Percentiles rank a stretch among this genome's conserved stretches.
Evolutionary conservation across 2,888 invertebrate species (phyloP).

Genomic region (Lampropteryx suffumata): DNA sequence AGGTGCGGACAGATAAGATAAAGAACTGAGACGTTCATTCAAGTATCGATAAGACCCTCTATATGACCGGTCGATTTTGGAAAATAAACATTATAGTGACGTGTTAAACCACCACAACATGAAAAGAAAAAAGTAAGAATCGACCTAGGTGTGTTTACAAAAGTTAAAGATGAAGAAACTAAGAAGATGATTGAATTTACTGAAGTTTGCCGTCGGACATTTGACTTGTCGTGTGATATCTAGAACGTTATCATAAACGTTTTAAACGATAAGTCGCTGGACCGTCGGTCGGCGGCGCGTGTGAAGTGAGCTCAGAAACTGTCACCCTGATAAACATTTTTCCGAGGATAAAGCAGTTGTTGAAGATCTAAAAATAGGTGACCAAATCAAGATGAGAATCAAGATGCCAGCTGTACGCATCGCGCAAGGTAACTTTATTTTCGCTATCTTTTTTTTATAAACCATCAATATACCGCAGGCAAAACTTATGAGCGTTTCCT

Average conservation of each 20-base stretch:
- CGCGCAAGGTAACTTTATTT: constrained; percentile 90
- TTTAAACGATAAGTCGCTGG: constrained; percentile 75
- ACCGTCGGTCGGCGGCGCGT: constrained; percentile 77
- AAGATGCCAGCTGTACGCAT: constrained; percentile 98
- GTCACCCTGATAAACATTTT: constrained; percentile 67
- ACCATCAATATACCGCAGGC: neutral
- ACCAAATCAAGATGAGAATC: constrained; percentile 95
- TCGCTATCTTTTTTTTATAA: neutral
- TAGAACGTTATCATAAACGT: constrained; percentile 67
- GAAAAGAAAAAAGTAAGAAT: constrained; percentile 78
- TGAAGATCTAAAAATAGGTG: constrained; percentile 81
- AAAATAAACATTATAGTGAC: constrained; percentile 54
- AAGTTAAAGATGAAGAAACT: constrained; percentile 56
- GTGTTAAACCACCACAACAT: constrained; percentile 58
- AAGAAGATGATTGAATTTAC: constrained; percentile 63
- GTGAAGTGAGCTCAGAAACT: constrained; percentile 75
- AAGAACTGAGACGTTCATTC: constrained; percentile 68
- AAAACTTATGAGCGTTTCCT: no score
- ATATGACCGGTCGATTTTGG: constrained; percentile 69
- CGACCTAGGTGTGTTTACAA: constrained; percentile 34
- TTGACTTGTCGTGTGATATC: constrained; percentile 60
- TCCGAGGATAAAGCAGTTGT: constrained; percentile 68
- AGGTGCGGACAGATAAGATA: constrained; percentile 76
- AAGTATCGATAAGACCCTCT: constrained; percentile 74
- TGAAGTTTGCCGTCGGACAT: constrained; percentile 70